Evolutionary conservation across 2,113 vertebrate genomes (phyloP), one percentile per base, ranked within the genome.

Genomic region (Falcunculus frontatus): DNA sequence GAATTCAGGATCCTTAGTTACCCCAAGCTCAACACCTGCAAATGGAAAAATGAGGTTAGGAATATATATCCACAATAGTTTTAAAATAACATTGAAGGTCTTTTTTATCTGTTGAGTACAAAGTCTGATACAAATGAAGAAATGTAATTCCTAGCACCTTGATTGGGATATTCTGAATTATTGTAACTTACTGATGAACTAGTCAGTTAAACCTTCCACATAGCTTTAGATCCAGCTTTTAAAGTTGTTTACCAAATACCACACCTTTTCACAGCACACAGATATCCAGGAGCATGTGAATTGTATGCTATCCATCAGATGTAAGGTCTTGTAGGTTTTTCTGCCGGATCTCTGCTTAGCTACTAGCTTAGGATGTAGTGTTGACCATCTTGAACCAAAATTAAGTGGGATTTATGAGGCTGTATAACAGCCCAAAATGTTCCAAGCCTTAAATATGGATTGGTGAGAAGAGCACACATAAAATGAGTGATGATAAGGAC

Each of bases 391-490:
- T 86, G 72, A 73, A 76, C 81, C 73, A 92, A 90, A 95, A 84
- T 44, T 74, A 77, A 22, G 9, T 60, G 87, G 73, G 52, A 90
- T 96, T 95, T 97, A 89, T 72, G 90, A 90, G 80, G 29, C 44
- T 84, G 12, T 88, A 35, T 46, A 75, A 86, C 9, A 11, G 8
- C 25, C 57, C 63, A 49, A 86, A 96, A 50, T 57, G 44, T 87
- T 92, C 46, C 65, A 90, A 89, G 80, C 49, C 94, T 80, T 93
- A 93, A 92, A 90, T 89, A 92, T n/a, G 39, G 60, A 64, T 92
- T 64, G 60, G 52, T 50, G 79, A 95, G 90, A 65, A 92, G 19
- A 88, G 78, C n/a, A 69, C 52, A 74, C 1, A 8, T 88, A 75
- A 90, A 92, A 94, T 82, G 72, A 89, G 33, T 84, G 60, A 79